Evolutionary conservation across 2,797 vertebrate species (phyloP).

Genomic region (Synaphobranchus kaupii): DNA sequence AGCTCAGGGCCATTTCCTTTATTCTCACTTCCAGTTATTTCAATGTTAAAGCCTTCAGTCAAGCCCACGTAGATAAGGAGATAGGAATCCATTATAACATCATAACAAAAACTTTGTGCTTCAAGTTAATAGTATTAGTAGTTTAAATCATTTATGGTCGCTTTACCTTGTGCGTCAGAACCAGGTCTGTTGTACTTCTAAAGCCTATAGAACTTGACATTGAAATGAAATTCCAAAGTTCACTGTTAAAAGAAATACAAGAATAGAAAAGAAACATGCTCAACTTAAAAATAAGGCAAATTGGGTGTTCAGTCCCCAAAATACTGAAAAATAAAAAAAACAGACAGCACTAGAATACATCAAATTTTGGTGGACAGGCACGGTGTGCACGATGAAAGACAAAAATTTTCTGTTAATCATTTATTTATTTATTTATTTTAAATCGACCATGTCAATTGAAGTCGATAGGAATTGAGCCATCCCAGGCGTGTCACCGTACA

Average conservation of each 20-base stretch:
- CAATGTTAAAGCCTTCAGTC: neutral
- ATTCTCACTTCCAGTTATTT: neutral
- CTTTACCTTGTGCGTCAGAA: no score
- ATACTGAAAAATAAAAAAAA: no score
- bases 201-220: neutral
- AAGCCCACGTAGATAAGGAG: neutral
- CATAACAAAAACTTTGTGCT: neutral
- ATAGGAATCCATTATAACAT: neutral
- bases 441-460: neutral
- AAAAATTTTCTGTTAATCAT: neutral
- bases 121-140: neutral
- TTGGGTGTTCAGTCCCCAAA: no score
- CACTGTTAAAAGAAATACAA: no score
- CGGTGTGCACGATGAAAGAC: no score
- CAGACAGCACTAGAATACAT: no score
- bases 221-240: neutral
- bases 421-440: neutral
- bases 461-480: no score
- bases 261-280: no score
- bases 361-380: no score
- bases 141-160: neutral
- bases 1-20: neutral
- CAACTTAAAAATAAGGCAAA: no score
- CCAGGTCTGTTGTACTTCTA: neutral
- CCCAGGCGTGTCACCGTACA: neutral